Conservation (phyloP, 2,797 vertebrate genomes). For the Salarias fasciatus region DNA sequence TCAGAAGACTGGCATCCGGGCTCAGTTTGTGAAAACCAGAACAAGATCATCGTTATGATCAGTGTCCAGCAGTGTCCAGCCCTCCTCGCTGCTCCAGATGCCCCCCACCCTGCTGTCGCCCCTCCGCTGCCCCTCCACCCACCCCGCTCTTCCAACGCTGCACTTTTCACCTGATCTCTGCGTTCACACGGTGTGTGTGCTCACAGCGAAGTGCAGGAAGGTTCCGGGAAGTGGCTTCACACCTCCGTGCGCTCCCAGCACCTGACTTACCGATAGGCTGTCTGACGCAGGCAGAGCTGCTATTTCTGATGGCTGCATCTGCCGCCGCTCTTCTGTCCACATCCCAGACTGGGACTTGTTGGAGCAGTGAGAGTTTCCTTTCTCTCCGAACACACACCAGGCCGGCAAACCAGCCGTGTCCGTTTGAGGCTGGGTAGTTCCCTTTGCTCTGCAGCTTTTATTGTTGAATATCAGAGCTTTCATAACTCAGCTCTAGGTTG, state of each 20-base stretch:
- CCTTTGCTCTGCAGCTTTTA: no score
- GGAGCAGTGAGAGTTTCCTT: conserved; percentile 55
- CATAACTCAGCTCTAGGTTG: no score
- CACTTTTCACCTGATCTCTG: conserved; percentile 41
- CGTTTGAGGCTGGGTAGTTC: no score
- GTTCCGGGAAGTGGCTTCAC: conserved; percentile 76
- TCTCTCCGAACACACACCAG: conserved; percentile 38
- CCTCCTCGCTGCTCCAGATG: no score
- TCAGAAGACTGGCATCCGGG: no score
- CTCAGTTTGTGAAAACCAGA: no score
- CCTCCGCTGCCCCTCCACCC: conserved; percentile 26
- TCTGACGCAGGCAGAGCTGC: conserved; percentile 74
- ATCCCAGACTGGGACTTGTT: conserved; percentile 52
- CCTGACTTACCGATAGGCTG: conserved; percentile 64
- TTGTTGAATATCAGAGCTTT: no score
- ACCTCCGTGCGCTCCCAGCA: conserved; percentile 61
- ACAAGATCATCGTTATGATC: background rate
- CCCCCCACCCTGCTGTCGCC: conserved; percentile 15
- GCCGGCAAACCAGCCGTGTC: no score
- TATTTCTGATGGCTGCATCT: conserved; percentile 80
- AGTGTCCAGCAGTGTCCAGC: conserved; percentile 1
- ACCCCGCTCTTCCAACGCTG: conserved; percentile 14
- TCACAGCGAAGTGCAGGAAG: conserved; percentile 50
- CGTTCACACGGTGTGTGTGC: conserved; percentile 52
- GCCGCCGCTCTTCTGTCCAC: conserved; percentile 63